These are phyloP conservation scores for Channa striata DNA, from an alignment of 2,797 vertebrate genomes.

Conservation along the genomic window DNA sequence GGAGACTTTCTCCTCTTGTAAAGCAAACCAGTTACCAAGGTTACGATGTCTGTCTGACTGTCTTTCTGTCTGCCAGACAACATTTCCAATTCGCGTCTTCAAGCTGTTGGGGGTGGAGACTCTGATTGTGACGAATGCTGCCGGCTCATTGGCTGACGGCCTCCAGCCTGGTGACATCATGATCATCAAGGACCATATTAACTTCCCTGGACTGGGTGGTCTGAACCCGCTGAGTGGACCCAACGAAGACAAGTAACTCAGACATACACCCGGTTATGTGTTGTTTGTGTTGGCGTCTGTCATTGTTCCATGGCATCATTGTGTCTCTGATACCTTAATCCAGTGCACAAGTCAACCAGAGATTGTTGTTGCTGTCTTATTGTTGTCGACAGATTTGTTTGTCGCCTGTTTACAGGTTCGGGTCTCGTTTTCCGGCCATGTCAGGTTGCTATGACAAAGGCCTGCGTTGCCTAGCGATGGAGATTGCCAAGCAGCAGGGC, in stretches of 20 bases:
- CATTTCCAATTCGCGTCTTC: slow-evolving; percentile 88
- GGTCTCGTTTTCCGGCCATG: slow-evolving; percentile 88
- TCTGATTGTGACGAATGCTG: slow-evolving; percentile 88
- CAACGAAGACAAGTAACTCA: slow-evolving; percentile 77
- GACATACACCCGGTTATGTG: not conserved
- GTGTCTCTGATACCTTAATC: too few relatives aligned
- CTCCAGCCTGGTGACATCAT: slow-evolving; percentile 87
- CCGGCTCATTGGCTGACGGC: slow-evolving; percentile 84
- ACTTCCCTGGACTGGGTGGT: slow-evolving; percentile 85
- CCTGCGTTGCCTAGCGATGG: slow-evolving; percentile 78
- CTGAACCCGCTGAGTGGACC: slow-evolving; percentile 85
- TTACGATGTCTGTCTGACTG: not conserved
- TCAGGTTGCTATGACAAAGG: slow-evolving; percentile 85
- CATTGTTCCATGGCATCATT: not conserved
- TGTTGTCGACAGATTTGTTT: not conserved
- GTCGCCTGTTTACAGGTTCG: slow-evolving; percentile 82
- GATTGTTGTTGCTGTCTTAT: rapidly evolving
- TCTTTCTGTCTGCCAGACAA: slow-evolving; percentile 77
- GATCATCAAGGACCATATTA: slow-evolving; percentile 89
- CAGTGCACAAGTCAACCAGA: too few relatives aligned
- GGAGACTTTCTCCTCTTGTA: not conserved
- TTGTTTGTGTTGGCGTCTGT: not conserved
- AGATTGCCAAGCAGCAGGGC: slow-evolving; percentile 80
- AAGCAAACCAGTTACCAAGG: not conserved
- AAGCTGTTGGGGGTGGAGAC: slow-evolving; percentile 86